These are phyloP conservation scores for Tolmerus cingulatus DNA, from an alignment of 2,888 invertebrate genomes.

Conservation along the genomic window DNA sequence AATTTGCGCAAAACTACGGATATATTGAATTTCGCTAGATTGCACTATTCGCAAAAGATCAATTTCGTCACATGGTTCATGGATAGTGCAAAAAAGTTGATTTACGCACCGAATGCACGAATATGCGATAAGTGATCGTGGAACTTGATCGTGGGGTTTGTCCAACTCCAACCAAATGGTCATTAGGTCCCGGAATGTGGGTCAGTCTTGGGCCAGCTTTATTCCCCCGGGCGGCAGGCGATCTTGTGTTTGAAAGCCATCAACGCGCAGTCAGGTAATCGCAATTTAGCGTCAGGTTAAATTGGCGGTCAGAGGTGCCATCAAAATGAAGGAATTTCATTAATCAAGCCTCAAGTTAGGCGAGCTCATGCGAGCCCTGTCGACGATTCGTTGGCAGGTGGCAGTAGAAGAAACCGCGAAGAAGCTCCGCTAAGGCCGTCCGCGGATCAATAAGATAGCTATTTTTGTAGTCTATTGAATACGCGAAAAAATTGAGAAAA, in stretches of 20 bases:
- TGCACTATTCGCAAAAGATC: background rate
- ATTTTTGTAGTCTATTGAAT: background rate
- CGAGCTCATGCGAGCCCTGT: background rate
- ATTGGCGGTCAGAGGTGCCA: background rate
- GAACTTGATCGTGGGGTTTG: background rate
- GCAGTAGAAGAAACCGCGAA: background rate
- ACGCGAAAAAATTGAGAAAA: background rate
- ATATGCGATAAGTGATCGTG: background rate
- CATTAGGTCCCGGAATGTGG: background rate
- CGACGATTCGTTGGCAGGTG: background rate
- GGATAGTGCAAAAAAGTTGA: background rate
- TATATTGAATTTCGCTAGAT: background rate
- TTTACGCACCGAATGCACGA: background rate
- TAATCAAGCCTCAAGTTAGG: background rate
- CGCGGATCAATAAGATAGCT: background rate
- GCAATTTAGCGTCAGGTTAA: background rate
- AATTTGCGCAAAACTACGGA: conserved; percentile 1
- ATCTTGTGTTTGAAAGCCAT: background rate
- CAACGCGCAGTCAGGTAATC: background rate
- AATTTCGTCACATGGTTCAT: background rate
- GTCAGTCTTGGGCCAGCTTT: background rate
- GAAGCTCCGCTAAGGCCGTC: background rate
- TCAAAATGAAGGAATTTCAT: background rate
- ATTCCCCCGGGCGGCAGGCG: background rate
- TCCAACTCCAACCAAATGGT: background rate